A percentile compares a stretch with the other conserved stretches of the same genome.
Evolutionary conservation across 2,797 vertebrate genomes (phyloP).

Genomic region (Hafferia zeledoni): DNA sequence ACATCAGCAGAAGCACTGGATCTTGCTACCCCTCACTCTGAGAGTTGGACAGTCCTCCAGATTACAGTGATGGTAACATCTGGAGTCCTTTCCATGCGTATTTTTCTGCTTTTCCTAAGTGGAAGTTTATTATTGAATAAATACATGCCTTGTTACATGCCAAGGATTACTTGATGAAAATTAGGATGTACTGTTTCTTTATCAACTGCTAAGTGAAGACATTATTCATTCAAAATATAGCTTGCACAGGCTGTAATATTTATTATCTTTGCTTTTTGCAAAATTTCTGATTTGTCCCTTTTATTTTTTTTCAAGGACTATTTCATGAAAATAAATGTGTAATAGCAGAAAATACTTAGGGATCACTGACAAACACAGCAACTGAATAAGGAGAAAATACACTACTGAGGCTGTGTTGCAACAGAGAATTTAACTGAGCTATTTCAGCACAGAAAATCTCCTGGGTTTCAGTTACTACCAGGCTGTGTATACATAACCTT

Average conservation of each 20-base stretch:
- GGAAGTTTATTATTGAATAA: background rate
- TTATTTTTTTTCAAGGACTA: background rate
- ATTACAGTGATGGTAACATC: background rate
- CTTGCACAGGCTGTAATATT: background rate
- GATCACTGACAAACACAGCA: background rate
- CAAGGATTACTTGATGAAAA: background rate
- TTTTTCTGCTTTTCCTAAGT: background rate
- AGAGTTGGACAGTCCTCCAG: background rate
- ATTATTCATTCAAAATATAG: background rate
- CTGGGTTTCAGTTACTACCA: background rate
- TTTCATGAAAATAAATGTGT: background rate
- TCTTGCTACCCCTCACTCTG: background rate
- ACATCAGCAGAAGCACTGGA: background rate
- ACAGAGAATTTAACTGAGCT: background rate
- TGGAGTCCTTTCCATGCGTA: background rate
- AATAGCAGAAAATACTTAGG: background rate
- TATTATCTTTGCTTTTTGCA: background rate
- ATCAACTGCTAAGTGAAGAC: background rate
- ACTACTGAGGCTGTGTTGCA: background rate
- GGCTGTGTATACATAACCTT: background rate
- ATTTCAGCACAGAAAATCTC: background rate
- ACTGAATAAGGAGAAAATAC: background rate
- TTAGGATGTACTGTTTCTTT: background rate
- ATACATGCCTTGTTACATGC: accelerated
- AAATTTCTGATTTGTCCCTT: background rate